phyloP scores from a whole-genome alignment of 2,888 invertebrate genomes.

The Atrina japonica region DNA sequence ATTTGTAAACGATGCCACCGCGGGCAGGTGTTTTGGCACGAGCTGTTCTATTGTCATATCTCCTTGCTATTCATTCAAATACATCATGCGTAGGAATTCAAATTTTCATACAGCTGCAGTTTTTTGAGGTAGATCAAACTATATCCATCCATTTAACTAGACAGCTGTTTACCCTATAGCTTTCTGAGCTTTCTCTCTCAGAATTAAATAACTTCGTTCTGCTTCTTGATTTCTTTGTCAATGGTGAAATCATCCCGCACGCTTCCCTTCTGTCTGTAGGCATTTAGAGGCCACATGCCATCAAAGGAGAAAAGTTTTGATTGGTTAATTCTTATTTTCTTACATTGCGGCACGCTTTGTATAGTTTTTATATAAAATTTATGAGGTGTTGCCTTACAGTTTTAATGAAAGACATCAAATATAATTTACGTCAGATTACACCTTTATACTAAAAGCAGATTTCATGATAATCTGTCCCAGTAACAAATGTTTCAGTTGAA shows the following conservation, averaged over 20 bases:
- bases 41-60: constrained; percentile 30
- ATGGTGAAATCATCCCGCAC: constrained; percentile 5
- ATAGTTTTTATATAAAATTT: constrained; percentile 24
- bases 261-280: constrained; percentile 11
- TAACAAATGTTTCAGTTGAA: not conserved
- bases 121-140: constrained; percentile 26
- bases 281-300: constrained; percentile 21
- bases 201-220: not conserved
- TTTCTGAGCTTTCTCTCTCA: not conserved
- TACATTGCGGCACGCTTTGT: constrained; percentile 26
- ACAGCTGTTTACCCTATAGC: constrained; percentile 5
- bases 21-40: constrained; percentile 44
- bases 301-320: not conserved
- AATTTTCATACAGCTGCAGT: constrained; percentile 45
- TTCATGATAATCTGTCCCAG: too few species aligned
- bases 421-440: not conserved
- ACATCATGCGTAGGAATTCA: constrained; percentile 22
- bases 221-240: not conserved
- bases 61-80: constrained; percentile 29
- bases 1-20: constrained; percentile 34
- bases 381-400: constrained; percentile 11
- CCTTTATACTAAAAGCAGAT: not conserved
- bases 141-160: constrained; percentile 30
- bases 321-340: constrained; percentile 16
- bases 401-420: constrained; percentile 21